Evolutionary conservation across 2,888 invertebrate species (phyloP), one percentile per base, ranked within the genome.

Genomic region (Rhyacophila evoluta): DNA sequence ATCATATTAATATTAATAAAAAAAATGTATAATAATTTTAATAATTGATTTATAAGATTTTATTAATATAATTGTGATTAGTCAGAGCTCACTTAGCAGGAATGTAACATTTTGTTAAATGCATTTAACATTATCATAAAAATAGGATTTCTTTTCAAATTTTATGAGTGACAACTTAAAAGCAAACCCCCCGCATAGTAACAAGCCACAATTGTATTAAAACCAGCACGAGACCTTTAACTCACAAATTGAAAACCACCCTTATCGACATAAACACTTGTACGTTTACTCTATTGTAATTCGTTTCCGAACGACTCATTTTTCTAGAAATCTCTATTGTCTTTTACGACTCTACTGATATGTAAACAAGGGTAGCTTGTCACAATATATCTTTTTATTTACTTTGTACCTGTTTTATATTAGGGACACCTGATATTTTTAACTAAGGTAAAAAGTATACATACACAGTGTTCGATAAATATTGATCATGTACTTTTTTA

Each of bases 161-260:
- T 19, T 33, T 6, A 6, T 55, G 55, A 55, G 55, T 55, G 55
- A 25, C 55, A 55, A 29, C 55, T 25, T 12, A 19, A 75, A 75
- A 69, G 41, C 29, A 12, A 55, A 29, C 70, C 75, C 75, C 38
- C 70, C 39, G 28, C 28, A 38, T 25, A 37, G 38, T 15, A 38
- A 75, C 36, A 75, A 69, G 39, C 38, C 70, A 69, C 39, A 36
- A 15, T 27, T 75, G 75, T 38, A 33, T 37, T 74, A 33, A 75
- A 68, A 37, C 70, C 38, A 55, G 69, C 75, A 38, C 39, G 75
- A 37, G 69, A 37, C 12, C 10, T n/a, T 11, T 39, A 28, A 8
- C 11, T n/a, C 15, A 15, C 1, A 28, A 2, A 15, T 19, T 55
- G 55, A 29, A 75, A 75, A 75, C 75, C 29, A 38, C 75, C 70